Evolutionary conservation across 2,888 invertebrate species (phyloP).

Genomic region (Epistrophe grossulariae): DNA sequence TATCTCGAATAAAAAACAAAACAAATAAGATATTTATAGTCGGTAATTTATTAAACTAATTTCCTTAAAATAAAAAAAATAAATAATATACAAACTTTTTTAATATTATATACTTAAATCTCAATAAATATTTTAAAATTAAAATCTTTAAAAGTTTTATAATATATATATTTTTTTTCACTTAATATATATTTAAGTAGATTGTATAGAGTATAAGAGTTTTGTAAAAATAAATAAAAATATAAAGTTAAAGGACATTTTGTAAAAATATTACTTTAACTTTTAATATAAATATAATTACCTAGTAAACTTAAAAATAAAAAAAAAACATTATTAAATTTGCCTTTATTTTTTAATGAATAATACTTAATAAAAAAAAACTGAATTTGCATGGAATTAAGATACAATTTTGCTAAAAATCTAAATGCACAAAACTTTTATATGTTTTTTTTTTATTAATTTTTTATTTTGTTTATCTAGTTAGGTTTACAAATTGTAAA

Average conservation of each 20-base stretch:
- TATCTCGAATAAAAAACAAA: constrained; percentile 56
- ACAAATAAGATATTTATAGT: constrained; percentile 54
- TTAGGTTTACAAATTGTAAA: constrained; percentile 71
- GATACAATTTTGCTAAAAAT: constrained; percentile 44
- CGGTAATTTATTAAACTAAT: constrained; percentile 68
- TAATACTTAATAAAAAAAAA: constrained; percentile 13
- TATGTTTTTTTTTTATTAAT: constrained; percentile 14
- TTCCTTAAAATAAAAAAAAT: constrained; percentile 48
- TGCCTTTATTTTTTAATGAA: constrained; percentile 66
- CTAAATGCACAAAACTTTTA: constrained; percentile 21
- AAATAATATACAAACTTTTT: constrained; percentile 48
- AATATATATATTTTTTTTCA: constrained; percentile 23
- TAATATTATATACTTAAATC: constrained; percentile 29
- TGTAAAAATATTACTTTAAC: constrained; percentile 76
- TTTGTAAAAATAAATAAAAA: constrained; percentile 35
- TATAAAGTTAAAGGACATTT: constrained; percentile 76
- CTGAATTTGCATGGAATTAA: constrained; percentile 33
- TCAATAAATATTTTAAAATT: constrained; percentile 14
- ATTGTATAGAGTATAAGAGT: constrained; percentile 50
- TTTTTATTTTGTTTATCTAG: constrained; percentile 53
- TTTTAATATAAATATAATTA: constrained; percentile 29
- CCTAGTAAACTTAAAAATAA: constrained; percentile 11
- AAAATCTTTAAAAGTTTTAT: background rate
- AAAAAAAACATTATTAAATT: constrained; percentile 44
- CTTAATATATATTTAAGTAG: constrained; percentile 20